Evolutionary conservation across 2,888 invertebrate genomes (phyloP).

Genomic region (Drosophila anomalata): DNA sequence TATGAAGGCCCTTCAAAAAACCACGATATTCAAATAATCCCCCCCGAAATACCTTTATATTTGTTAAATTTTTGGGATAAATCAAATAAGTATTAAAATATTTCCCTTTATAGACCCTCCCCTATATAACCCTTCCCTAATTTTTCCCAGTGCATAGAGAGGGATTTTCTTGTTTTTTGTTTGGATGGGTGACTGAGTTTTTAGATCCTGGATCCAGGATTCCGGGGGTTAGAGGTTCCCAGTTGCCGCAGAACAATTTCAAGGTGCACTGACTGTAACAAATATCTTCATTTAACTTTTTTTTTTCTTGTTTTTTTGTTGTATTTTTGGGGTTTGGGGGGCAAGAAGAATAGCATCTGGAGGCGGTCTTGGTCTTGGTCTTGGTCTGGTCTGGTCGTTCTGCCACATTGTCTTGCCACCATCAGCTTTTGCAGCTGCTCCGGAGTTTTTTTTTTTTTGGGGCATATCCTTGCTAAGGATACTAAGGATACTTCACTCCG

Average conservation of each 20-base stretch:
- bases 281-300: constrained; percentile 72
- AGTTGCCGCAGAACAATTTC: constrained; percentile 64
- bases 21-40: too few relatives aligned
- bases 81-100: too few relatives aligned
- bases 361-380: constrained; percentile 12
- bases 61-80: too few relatives aligned
- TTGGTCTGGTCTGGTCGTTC: constrained; percentile 10
- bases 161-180: constrained; percentile 8
- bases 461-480: constrained; percentile 1
- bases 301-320: not conserved
- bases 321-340: not conserved
- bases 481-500: constrained; percentile 10
- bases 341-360: constrained; percentile 21
- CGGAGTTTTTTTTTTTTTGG: not conserved
- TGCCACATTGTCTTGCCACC: constrained; percentile 34
- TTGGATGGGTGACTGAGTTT: constrained; percentile 18
- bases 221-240: not conserved
- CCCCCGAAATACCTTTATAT: too few relatives aligned
- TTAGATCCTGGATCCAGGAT: constrained; percentile 5
- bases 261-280: constrained; percentile 76
- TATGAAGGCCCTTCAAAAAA: too few relatives aligned
- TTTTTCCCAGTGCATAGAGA: not conserved
- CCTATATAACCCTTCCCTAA: too few relatives aligned
- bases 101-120: not conserved
- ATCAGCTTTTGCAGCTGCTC: constrained; percentile 16